Evolutionary conservation across 2,797 vertebrate genomes (phyloP), one percentile per base, ranked within the genome.

Genomic region (Chelidonichthys spinosus): DNA sequence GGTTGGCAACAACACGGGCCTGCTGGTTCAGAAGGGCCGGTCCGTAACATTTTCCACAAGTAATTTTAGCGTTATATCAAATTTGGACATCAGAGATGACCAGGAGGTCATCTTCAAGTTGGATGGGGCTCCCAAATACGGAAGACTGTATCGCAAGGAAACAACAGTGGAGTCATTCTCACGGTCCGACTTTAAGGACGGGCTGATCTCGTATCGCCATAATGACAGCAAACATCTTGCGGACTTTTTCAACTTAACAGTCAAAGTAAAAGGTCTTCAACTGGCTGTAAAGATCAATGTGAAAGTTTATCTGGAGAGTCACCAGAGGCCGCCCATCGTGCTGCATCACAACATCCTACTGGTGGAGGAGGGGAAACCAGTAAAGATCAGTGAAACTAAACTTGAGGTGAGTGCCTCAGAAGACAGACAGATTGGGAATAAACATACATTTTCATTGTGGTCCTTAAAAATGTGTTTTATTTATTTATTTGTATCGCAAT

Each of bases 351-450:
- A 92, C 69, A 84, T 6, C 49, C 86, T 98, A 56, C 85, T 95
- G 66, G 97, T 97, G 58, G 97, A 98, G 80, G 97, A 99, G 88
- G 96, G 96, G 70, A 96, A 96, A 78, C 92, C 94, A 69, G 94
- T 95, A 46, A 96, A 96, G 91, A 94, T 97, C 59, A 95, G 92
- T 36, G 94, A 90, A 84, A 91, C 86, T 76, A 94, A 93, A 80
- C 89, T 96, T 11, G 93, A 97, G 84, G 97, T 97, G 86, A 90
- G 95, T 89, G 60, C 61, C 63, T 59, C 4, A 36, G 2, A 11
- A 75, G 11, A 55, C 17, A 58, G 39, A 36, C 17, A 6, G 2
- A 0, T n/a, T 4, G 4, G 37, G 6, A 9, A 15, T 4, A 2
- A 37, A 58, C 13, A 49, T 7, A 2, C 11, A 15, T 8, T 32